Base-by-base conservation (phyloP, 2,113 vertebrate species). In the Engystomops pustulosus region DNA sequence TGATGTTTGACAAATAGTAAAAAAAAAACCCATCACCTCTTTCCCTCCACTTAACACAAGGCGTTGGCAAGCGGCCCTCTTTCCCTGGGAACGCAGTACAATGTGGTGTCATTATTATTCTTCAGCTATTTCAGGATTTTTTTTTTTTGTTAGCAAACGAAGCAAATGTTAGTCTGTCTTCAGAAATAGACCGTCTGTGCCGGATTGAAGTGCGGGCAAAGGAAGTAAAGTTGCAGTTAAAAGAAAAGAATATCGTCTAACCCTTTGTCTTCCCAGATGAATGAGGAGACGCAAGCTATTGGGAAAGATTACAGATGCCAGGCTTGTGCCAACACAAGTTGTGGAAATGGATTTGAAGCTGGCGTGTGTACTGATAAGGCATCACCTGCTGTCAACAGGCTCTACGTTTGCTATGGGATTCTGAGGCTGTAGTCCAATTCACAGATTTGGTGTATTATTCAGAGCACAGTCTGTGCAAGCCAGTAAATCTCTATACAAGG, bases 11-110 rank as follows among this genome's bases (percentile, higher is more conserved):
- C 76, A 79, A 79, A 44, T 60, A 41, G 88, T 83, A 88, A 92
- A 92, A 93, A 93, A 41, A 41, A 41, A 65, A 93, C 91, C 92
- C 89, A 62, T 92, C 90, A 92, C 92, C 93, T 92, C 88, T 91
- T 89, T 90, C 89, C 90, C 91, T 89, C 82, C 91, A 90, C 88
- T 90, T 91, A 91, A 91, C 92, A 84, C 90, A 90, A 85, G 87
- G 86, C 80, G 69, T 89, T 93, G 93, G 93, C 91, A 88, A 77
- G 81, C 86, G 38, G 90, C 92, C 93, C 93, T 85, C 72, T 88
- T 89, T 89, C 87, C 47, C 80, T 88, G 84, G 85, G 83, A 87
- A 79, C 82, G 5, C 79, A 86, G 68, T 20, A 90, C 90, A 86
- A 86, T 41, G 44, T 32, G 69, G 82, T 89, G 51, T 88, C 88